Conservation (phyloP, 2,888 invertebrate species). For the Ceraclea dissimilis region DNA sequence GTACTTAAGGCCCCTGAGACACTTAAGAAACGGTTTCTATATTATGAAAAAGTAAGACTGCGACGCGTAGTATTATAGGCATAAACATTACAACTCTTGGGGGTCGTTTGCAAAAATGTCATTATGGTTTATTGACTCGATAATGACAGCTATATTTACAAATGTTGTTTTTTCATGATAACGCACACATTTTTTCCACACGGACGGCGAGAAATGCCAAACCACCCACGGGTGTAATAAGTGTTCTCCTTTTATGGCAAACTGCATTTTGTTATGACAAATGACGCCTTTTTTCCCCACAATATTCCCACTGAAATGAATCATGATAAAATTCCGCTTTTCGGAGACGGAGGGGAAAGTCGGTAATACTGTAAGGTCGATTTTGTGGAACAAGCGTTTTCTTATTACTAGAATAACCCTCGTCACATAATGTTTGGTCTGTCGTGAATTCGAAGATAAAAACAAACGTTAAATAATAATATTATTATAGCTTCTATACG, state of each 20-base stretch:
- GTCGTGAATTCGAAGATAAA: no score
- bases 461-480: no score
- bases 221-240: not conserved
- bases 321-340: no score
- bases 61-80: not conserved
- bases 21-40: not conserved
- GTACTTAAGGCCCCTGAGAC: not conserved
- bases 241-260: not conserved
- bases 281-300: not conserved
- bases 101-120: conserved; percentile 2
- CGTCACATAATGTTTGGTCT: no score
- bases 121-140: conserved; percentile 1
- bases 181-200: not conserved
- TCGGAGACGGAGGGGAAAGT: no score
- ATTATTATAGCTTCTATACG: no score
- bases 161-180: not conserved
- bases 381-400: no score
- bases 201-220: not conserved
- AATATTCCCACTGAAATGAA: no score
- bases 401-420: no score
- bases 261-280: not conserved
- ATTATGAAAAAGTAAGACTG: not conserved
- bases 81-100: not conserved
- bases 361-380: no score
- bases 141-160: not conserved